Conservation (phyloP, 2,113 vertebrate species). For the Sorex fumeus region DNA sequence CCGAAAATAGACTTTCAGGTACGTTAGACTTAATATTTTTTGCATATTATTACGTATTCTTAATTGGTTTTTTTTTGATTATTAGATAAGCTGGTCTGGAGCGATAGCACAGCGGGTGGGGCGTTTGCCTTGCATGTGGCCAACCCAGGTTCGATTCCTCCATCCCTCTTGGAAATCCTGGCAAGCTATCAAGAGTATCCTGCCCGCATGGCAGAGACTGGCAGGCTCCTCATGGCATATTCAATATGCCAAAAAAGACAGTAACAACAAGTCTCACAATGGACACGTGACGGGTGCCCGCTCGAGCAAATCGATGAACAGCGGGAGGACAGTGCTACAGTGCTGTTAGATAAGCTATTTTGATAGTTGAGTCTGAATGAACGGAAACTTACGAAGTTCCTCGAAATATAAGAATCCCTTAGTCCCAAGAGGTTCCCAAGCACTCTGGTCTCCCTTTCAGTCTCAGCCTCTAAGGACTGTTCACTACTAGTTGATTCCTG, state of each 20-base stretch:
- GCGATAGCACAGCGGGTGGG: too few relatives aligned
- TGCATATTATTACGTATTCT: neutral
- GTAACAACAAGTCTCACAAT: too few relatives aligned
- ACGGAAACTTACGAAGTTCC: slow-evolving; percentile 50
- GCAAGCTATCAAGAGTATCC: too few relatives aligned
- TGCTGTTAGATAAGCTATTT: slow-evolving; percentile 61
- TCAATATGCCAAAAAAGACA: too few relatives aligned
- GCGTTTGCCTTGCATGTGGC: too few relatives aligned
- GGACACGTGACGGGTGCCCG: too few relatives aligned
- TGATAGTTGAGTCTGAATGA: slow-evolving; percentile 47
- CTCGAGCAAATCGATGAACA: too few relatives aligned
- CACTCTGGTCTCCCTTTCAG: slow-evolving; percentile 29
- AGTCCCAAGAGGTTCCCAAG: slow-evolving; percentile 41
- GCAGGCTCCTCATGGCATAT: too few relatives aligned
- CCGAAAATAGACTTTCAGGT: slow-evolving; percentile 10
- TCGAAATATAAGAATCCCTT: neutral
- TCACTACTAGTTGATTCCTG: slow-evolving; percentile 26
- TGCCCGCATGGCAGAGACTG: too few relatives aligned
- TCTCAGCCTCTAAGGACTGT: neutral
- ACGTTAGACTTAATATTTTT: slow-evolving; percentile 8
- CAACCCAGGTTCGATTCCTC: too few relatives aligned
- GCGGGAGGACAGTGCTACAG: too few relatives aligned
- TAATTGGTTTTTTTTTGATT: slow-evolving; percentile 19
- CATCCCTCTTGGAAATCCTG: too few relatives aligned
- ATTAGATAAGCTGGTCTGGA: neutral